Percentiles rank a stretch among this genome's conserved stretches.
Conservation (phyloP, 2,888 invertebrate species). For the Quadriops clusia region DNA sequence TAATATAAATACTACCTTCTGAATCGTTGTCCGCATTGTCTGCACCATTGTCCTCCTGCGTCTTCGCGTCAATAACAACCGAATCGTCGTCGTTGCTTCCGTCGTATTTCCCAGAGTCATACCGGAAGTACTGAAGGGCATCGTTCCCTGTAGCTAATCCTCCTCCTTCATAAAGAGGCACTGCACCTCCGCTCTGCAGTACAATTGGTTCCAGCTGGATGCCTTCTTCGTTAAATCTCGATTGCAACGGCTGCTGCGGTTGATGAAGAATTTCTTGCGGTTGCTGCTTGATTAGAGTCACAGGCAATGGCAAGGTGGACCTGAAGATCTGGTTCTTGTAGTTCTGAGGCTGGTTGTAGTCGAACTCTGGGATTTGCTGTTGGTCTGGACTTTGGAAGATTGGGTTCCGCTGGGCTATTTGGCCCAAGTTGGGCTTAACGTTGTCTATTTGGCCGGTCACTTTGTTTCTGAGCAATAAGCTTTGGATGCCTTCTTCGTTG, state of each 20-base stretch:
- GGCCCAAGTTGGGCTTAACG: slow-evolving; percentile 13
- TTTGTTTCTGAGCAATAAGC: slow-evolving; percentile 20
- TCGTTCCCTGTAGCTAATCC: slow-evolving; percentile 6
- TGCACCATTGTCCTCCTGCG: slow-evolving; percentile 35
- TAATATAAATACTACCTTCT: slow-evolving; percentile 16
- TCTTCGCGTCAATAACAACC: slow-evolving; percentile 36
- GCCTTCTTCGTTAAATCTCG: slow-evolving; percentile 1
- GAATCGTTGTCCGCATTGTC: slow-evolving; percentile 24
- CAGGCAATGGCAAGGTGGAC: neutral
- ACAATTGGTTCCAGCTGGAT: slow-evolving; percentile 11
- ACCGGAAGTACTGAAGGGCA: slow-evolving; percentile 14
- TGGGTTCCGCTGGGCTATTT: slow-evolving; percentile 10
- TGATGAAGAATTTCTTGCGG: no score
- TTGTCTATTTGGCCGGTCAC: slow-evolving; percentile 17
- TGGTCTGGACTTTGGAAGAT: neutral
- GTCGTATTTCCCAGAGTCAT: slow-evolving; percentile 20
- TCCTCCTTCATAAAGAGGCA: slow-evolving; percentile 9
- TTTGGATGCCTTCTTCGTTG: slow-evolving; percentile 16
- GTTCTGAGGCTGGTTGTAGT: slow-evolving; percentile 2
- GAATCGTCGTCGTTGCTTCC: slow-evolving; percentile 41
- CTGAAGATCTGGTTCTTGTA: slow-evolving; percentile 1
- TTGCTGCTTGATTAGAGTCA: no score
- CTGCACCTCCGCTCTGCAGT: slow-evolving; percentile 9
- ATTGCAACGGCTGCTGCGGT: no score
- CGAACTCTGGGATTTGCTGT: neutral